A percentile compares a stretch with the other conserved stretches of the same genome.
Evolutionary conservation across 2,113 vertebrate genomes (phyloP).

Genomic region (Rhegmatorhina hoffmannsi): DNA sequence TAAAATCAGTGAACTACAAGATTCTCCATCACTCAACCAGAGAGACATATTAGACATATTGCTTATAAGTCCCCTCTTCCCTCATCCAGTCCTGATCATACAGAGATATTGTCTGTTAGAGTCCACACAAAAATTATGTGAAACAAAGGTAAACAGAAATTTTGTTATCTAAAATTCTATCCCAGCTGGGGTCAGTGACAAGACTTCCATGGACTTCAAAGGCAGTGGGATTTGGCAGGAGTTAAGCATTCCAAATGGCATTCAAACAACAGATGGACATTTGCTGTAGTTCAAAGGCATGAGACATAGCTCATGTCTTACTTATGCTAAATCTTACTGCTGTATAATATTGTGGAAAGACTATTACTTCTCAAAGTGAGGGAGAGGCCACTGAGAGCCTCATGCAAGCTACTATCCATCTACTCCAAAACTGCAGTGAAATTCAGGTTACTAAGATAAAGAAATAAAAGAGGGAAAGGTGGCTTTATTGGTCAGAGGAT

Average conservation of each 20-base stretch:
- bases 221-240: constrained; percentile 26
- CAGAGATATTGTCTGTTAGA: background rate
- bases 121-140: background rate
- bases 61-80: background rate
- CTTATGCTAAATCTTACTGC: background rate
- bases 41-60: background rate
- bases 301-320: background rate
- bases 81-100: background rate
- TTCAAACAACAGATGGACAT: constrained; percentile 21
- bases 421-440: background rate
- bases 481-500: background rate
- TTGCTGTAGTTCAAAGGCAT: constrained; percentile 16
- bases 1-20: background rate
- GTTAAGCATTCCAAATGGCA: background rate
- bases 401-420: background rate
- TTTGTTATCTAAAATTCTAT: background rate
- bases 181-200: background rate
- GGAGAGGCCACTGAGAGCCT: background rate
- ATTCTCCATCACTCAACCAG: background rate
- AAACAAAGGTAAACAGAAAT: constrained; percentile 1
- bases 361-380: background rate
- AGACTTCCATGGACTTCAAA: constrained; percentile 37
- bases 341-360: background rate
- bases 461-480: background rate
- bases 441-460: background rate